Conservation (phyloP, 1,140 invertebrate genomes). For the Drosophila varians region DNA sequence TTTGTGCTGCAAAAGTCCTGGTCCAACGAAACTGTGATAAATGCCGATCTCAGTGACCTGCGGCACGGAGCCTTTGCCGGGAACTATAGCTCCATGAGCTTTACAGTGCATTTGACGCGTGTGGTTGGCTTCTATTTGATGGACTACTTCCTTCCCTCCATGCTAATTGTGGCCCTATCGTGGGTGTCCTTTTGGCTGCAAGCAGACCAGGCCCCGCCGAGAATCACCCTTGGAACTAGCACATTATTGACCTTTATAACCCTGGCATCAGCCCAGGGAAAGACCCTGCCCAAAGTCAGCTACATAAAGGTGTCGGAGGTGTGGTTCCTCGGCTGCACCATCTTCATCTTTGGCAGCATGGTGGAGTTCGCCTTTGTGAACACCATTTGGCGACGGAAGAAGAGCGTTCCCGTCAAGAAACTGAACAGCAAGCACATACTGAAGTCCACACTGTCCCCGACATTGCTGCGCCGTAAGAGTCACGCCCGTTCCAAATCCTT, state of each 20-base stretch:
- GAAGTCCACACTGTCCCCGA: constrained; percentile 91
- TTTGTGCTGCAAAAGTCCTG: constrained; percentile 89
- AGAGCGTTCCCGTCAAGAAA: constrained; percentile 92
- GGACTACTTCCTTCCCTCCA: constrained; percentile 95
- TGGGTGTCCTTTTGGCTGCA: constrained; percentile 97
- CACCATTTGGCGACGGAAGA: constrained; percentile 92
- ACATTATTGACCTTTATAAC: constrained; percentile 95
- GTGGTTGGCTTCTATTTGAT: constrained; percentile 95
- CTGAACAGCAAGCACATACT: constrained; percentile 92
- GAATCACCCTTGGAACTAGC: constrained; percentile 91
- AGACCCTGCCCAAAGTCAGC: constrained; percentile 93
- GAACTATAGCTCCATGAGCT: constrained; percentile 91
- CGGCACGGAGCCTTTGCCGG: constrained; percentile 90
- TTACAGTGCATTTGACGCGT: constrained; percentile 90
- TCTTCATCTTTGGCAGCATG: constrained; percentile 93
- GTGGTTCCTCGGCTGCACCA: constrained; percentile 93
- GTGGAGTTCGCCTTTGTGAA: constrained; percentile 96
- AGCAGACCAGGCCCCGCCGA: constrained; percentile 92
- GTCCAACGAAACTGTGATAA: constrained; percentile 88
- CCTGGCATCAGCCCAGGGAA: constrained; percentile 90
- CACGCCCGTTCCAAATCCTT: constrained; percentile 89
- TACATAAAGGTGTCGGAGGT: constrained; percentile 96
- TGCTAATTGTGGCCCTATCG: constrained; percentile 93
- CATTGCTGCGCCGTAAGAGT: constrained; percentile 88
- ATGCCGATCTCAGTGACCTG: constrained; percentile 87